Percentiles rank a stretch among this genome's conserved stretches.
These are phyloP conservation scores for Arvicanthis niloticus DNA, from an alignment of 2,113 vertebrate species.

Conservation along the genomic window DNA sequence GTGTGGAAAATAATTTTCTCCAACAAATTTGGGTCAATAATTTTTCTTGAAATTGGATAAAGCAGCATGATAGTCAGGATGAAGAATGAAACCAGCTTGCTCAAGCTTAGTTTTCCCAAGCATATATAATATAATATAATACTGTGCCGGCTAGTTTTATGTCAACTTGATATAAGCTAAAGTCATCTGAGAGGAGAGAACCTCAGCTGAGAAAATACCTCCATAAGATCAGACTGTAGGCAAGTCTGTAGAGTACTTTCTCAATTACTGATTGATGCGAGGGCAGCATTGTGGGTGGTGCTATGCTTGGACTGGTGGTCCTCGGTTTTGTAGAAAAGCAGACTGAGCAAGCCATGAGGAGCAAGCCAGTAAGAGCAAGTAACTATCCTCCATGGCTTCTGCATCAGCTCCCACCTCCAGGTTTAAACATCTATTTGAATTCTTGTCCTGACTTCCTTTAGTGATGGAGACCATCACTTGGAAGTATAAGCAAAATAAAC, in stretches of 20 bases:
- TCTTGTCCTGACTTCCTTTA: not conserved
- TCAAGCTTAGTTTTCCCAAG: constrained; percentile 64
- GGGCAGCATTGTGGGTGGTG: not conserved
- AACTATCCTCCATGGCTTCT: not conserved
- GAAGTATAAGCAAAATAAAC: not conserved
- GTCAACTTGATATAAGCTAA: not conserved
- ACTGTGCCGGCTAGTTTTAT: not conserved
- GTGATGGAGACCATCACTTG: not conserved
- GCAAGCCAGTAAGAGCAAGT: not conserved
- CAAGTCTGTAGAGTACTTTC: not conserved
- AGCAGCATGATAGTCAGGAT: constrained; percentile 1
- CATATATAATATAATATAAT: constrained; percentile 67
- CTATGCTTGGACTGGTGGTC: not conserved
- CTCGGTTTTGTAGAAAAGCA: not conserved
- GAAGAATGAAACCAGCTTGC: constrained; percentile 57
- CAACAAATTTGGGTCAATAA: constrained; percentile 64
- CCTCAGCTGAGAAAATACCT: not conserved
- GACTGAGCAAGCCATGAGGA: not conserved
- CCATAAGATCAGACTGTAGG: not conserved
- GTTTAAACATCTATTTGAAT: not conserved
- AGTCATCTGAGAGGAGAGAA: not conserved
- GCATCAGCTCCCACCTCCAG: too few species aligned
- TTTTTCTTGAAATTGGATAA: constrained; percentile 79
- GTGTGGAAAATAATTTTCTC: constrained; percentile 66
- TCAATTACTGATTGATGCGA: not conserved